Conservation (phyloP, 1,140 invertebrate species). For the Drosophila pseudoobscura region DNA sequence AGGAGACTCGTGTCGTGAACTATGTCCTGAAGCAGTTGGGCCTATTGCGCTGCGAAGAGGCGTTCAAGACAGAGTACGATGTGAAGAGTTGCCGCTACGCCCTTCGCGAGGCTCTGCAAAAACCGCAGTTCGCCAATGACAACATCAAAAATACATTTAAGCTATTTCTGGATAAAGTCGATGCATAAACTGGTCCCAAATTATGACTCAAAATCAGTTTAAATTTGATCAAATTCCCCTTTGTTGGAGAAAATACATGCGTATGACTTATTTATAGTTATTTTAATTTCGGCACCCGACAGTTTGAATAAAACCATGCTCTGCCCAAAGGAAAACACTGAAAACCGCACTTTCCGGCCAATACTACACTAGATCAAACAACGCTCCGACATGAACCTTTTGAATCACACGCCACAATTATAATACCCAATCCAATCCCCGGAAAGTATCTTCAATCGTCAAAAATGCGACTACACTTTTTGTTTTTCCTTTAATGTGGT, state of each 20-base stretch:
- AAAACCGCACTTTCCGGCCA: too few relatives aligned
- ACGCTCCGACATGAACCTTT: too few relatives aligned
- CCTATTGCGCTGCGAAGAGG: conserved; percentile 88
- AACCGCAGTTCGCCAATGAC: conserved; percentile 84
- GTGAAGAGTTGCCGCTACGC: conserved; percentile 86
- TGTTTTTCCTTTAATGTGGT: too few relatives aligned
- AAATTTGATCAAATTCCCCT: conserved; percentile 7
- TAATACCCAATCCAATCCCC: too few relatives aligned
- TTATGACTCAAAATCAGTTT: conserved; percentile 9
- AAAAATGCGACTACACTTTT: too few relatives aligned
- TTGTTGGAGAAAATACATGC: conserved; percentile 4
- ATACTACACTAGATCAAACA: too few relatives aligned
- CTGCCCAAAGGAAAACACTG: too few relatives aligned
- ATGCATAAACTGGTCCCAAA: conserved; percentile 28
- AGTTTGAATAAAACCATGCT: too few relatives aligned
- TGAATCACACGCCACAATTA: too few relatives aligned
- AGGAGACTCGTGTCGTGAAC: conserved; percentile 86
- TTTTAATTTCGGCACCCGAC: too few relatives aligned
- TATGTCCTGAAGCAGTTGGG: conserved; percentile 87
- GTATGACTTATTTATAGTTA: too few relatives aligned
- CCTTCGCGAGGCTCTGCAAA: conserved; percentile 84
- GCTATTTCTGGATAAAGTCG: conserved; percentile 85
- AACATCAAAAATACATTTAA: conserved; percentile 85
- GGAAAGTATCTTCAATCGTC: too few relatives aligned
- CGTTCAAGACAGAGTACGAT: conserved; percentile 85